Percentiles rank a stretch among this genome's conserved stretches.
These are phyloP conservation scores for Sipha flava DNA, from an alignment of 1,140 invertebrate species.

Conservation along the genomic window DNA sequence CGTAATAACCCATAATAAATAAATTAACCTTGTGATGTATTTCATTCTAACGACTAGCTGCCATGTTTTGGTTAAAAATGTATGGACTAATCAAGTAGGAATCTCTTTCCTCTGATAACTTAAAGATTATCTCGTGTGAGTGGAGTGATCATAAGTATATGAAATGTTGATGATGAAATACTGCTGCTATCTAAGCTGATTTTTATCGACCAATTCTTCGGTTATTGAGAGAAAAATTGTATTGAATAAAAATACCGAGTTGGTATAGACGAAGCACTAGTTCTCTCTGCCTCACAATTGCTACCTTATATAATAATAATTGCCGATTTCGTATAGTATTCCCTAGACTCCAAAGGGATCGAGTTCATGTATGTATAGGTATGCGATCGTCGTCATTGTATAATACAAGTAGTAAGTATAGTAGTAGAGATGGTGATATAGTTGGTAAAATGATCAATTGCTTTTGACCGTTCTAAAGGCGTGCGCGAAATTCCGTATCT, in stretches of 20 bases:
- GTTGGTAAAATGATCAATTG: background rate
- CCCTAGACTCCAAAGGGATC: background rate
- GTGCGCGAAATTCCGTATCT: background rate
- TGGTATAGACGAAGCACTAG: too few relatives aligned
- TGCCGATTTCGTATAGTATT: background rate
- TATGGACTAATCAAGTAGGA: background rate
- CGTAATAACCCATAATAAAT: background rate
- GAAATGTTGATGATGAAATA: background rate
- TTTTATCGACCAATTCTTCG: too few relatives aligned
- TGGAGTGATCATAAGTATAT: background rate
- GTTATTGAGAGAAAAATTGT: background rate
- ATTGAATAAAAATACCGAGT: background rate
- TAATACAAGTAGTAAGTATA: too few relatives aligned
- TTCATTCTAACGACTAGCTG: background rate
- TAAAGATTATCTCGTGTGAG: too few relatives aligned
- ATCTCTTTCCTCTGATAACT: too few relatives aligned
- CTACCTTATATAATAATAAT: background rate
- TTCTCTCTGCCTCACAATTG: background rate
- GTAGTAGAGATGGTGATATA: too few relatives aligned
- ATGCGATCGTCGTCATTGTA: too few relatives aligned
- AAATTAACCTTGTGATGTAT: background rate
- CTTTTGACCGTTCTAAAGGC: background rate
- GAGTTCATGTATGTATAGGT: too few relatives aligned
- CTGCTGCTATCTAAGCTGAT: too few relatives aligned
- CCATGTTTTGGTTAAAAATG: background rate